Evolutionary conservation across 2,888 invertebrate genomes (phyloP).

Genomic region (Taenaris catops): DNA sequence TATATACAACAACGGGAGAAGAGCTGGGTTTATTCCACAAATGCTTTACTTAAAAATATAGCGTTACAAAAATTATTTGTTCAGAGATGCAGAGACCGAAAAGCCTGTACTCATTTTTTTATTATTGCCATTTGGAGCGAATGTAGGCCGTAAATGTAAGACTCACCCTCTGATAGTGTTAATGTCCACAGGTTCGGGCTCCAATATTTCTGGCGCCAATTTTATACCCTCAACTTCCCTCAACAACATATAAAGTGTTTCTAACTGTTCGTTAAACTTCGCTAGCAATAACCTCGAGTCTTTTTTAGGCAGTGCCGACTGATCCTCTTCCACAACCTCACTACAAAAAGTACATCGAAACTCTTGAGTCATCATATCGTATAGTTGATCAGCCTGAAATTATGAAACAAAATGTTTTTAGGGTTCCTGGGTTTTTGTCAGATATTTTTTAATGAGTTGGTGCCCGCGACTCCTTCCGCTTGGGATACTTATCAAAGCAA

Average conservation of each 20-base stretch:
- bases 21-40: too few relatives aligned
- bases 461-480: too few relatives aligned
- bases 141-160: too few relatives aligned
- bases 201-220: conserved; percentile 94
- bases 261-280: conserved; percentile 96
- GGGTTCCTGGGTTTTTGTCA: too few relatives aligned
- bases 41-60: too few relatives aligned
- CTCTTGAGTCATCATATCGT: conserved; percentile 90
- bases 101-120: background rate
- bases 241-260: conserved; percentile 93
- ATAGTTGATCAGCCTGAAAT: conserved; percentile 89
- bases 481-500: too few relatives aligned
- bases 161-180: conserved; percentile 88
- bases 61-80: too few relatives aligned
- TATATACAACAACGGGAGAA: too few relatives aligned
- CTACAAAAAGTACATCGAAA: conserved; percentile 95
- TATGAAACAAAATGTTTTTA: background rate
- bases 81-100: too few relatives aligned
- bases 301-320: conserved; percentile 94
- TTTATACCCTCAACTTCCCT: conserved; percentile 96
- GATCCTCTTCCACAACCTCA: conserved; percentile 95
- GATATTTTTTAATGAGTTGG: too few relatives aligned
- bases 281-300: conserved; percentile 94
- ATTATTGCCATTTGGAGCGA: too few relatives aligned
- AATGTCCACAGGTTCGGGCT: conserved; percentile 96